These are phyloP conservation scores for Blastobasis lacticolella DNA, from an alignment of 2,888 invertebrate species.

Conservation along the genomic window DNA sequence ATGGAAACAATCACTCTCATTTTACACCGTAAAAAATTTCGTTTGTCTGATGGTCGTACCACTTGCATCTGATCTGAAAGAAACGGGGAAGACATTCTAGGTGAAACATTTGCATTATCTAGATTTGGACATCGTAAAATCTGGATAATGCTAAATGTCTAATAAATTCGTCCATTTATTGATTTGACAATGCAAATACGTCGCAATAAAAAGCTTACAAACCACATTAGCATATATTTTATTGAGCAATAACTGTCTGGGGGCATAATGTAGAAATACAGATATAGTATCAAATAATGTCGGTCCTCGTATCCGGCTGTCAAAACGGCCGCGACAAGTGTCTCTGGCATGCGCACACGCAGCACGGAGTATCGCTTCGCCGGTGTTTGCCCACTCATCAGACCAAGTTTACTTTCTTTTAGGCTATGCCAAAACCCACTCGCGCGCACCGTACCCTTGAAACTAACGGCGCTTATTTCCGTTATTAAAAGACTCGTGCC, in stretches of 20 bases:
- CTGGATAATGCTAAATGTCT: no score
- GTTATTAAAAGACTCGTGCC: conserved; percentile 12
- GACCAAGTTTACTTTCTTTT: conserved; percentile 31
- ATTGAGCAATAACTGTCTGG: conserved; percentile 9
- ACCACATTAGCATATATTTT: conserved; percentile 3
- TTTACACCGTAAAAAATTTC: no score
- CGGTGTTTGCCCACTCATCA: conserved; percentile 31
- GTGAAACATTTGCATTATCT: no score
- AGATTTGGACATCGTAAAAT: no score
- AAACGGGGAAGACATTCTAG: no score
- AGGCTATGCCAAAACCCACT: conserved; percentile 23
- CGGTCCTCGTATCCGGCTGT: conserved; percentile 1
- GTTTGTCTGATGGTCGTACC: no score
- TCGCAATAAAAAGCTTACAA: conserved; percentile 2
- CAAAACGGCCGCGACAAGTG: conserved; percentile 8
- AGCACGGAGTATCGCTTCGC: conserved; percentile 2
- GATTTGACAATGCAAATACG: conserved; percentile 3
- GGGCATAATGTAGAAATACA: neutral
- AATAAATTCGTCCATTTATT: no score
- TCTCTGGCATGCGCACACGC: neutral
- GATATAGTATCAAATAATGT: no score
- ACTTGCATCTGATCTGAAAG: no score
- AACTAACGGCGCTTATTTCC: conserved; percentile 16
- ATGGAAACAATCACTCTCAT: no score
- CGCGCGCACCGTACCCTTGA: conserved; percentile 13